These are phyloP conservation scores for Agrochola lota DNA, from an alignment of 2,888 invertebrate species.

Conservation along the genomic window DNA sequence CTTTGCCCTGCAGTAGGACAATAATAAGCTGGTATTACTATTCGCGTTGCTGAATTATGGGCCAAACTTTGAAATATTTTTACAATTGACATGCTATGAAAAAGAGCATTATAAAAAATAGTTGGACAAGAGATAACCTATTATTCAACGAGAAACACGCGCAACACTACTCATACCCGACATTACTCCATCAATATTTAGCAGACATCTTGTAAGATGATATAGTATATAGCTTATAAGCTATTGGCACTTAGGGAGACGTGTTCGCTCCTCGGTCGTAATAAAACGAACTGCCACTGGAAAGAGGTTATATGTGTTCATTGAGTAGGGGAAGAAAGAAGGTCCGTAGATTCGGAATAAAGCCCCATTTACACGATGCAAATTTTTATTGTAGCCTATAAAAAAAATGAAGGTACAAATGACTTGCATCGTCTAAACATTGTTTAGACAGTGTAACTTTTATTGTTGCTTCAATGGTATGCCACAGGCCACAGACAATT, in stretches of 20 bases:
- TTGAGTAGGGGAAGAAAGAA: slow-evolving; percentile 30
- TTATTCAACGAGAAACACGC: not conserved
- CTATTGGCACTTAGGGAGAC: slow-evolving; percentile 68
- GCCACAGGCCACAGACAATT: too few relatives aligned
- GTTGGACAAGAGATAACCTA: not conserved
- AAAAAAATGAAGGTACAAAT: too few relatives aligned
- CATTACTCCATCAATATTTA: slow-evolving; percentile 58
- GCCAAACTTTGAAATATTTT: too few relatives aligned
- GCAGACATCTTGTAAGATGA: slow-evolving; percentile 52
- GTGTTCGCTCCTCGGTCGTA: slow-evolving; percentile 58
- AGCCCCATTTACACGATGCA: too few relatives aligned
- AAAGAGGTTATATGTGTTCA: slow-evolving; percentile 50
- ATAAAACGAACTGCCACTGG: slow-evolving; percentile 63
- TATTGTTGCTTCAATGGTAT: too few relatives aligned
- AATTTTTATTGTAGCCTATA: too few relatives aligned
- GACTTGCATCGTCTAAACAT: too few relatives aligned
- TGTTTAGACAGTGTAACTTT: too few relatives aligned
- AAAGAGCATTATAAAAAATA: not conserved
- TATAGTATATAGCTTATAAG: slow-evolving; percentile 61
- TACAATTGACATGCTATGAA: not conserved
- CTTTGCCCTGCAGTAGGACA: too few relatives aligned
- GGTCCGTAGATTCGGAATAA: not conserved
- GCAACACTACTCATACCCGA: not conserved
- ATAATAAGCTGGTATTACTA: too few relatives aligned
- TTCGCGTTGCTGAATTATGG: too few relatives aligned